phyloP scores from a whole-genome alignment of 2,113 vertebrate genomes.

The Pygoscelis antarcticus region DNA sequence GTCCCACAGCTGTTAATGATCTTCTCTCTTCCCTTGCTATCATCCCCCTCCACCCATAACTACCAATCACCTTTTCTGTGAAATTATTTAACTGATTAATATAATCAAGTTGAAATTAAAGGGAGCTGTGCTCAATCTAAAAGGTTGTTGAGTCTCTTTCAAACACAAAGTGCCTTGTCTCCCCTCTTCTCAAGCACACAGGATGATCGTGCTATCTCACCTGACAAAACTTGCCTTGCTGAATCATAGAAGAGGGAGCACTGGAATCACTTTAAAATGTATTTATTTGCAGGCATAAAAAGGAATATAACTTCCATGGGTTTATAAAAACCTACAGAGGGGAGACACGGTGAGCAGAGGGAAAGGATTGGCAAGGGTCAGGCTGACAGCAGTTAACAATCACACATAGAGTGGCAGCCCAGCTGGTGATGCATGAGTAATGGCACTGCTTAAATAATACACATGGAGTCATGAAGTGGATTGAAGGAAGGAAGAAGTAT shows the following conservation, averaged over 20 bases:
- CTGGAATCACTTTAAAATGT: background rate
- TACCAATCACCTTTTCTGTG: background rate
- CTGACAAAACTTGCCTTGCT: background rate
- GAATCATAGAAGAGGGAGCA: background rate
- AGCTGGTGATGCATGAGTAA: background rate
- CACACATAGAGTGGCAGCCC: rapidly evolving
- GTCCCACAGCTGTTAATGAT: background rate
- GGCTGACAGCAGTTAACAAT: background rate
- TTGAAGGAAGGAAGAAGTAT: background rate
- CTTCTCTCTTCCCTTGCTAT: background rate
- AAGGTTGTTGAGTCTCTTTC: background rate
- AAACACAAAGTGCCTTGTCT: background rate
- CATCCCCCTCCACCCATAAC: background rate
- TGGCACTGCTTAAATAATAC: background rate
- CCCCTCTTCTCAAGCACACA: background rate
- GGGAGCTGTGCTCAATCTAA: background rate
- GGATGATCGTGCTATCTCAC: background rate
- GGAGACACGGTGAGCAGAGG: background rate
- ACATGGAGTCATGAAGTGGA: background rate
- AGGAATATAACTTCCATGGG: background rate
- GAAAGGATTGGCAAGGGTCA: background rate
- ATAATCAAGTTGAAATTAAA: slow-evolving; percentile 16
- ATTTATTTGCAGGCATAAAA: background rate
- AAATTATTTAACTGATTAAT: slow-evolving; percentile 9
- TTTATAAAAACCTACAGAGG: background rate